Percentiles rank a stretch among this genome's conserved stretches.
Evolutionary conservation across 2,888 invertebrate species (phyloP).

Genomic region (Eilema caniola): DNA sequence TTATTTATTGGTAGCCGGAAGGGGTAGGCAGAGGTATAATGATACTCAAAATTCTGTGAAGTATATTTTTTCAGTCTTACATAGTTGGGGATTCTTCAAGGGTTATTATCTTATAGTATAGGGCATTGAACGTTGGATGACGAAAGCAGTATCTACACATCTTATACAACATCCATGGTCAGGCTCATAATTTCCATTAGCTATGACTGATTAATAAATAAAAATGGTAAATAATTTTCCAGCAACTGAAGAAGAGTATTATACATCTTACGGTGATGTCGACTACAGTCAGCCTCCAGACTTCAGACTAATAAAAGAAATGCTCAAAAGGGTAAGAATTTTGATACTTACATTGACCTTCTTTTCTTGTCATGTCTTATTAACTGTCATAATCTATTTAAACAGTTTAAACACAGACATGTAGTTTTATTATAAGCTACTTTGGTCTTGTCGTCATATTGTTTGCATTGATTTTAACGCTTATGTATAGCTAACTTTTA

Average conservation of each 20-base stretch:
- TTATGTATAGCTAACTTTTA: no score
- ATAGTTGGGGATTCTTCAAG: not conserved
- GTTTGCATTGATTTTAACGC: no score
- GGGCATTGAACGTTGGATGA: no score
- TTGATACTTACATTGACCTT: no score
- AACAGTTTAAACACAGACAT: no score
- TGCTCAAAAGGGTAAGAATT: slow-evolving; percentile 65
- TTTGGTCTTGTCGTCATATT: no score
- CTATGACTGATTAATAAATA: not conserved
- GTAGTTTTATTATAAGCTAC: no score
- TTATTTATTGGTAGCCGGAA: no score
- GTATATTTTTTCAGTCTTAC: not conserved
- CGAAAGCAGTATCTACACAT: not conserved
- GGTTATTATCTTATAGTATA: no score
- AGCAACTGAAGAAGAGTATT: slow-evolving; percentile 69
- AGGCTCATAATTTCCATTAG: not conserved
- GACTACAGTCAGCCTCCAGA: slow-evolving; percentile 60
- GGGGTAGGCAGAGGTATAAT: not conserved
- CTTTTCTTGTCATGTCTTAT: no score
- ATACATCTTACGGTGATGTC: slow-evolving; percentile 44
- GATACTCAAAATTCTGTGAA: not conserved
- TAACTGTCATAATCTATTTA: no score
- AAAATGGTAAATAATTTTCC: slow-evolving; percentile 35
- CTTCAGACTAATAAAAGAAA: slow-evolving; percentile 60
- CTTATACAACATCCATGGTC: not conserved